Base-by-base conservation (phyloP, 2,888 invertebrate species). In the Shargacucullia verbasci region DNA sequence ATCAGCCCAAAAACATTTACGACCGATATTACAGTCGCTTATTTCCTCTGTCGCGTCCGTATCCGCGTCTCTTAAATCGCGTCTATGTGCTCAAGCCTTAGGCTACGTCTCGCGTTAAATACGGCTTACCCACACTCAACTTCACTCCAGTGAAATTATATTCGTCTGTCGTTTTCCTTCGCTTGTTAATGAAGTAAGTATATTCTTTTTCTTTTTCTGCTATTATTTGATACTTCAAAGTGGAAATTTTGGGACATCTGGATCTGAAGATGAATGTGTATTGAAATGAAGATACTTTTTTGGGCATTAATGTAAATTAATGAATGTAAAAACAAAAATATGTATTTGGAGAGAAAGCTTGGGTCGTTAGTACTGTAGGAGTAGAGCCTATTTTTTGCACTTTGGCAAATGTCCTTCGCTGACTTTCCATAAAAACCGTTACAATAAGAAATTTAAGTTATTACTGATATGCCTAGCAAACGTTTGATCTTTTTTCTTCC, bases 81-180 rank as follows among this genome's bases (percentile, higher is more conserved):
- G 10, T 15, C 7, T 20, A 5, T 35, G 14, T 48, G 38, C 10
- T 12, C 33, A 3, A 9, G 13, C 40, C 66, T 59, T 52, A 59
- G 50, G 46, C 53, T 63, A 37, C 47, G 46, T 66, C 67, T 66
- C 67, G 54, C 67, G 71, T 73, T 74, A 74, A 71, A 71, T 50
- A 67, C 71, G 68, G 58, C 76, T 75, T 75, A 75, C 72, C 75
- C 68, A 73, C 76, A 75, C 76, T 56, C 73, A 55, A 60, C 54
- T 71, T 63, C 68, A 64, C 72, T 68, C 46, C 67, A 59, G 44
- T 46, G 14, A 46, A 68, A 68, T 67, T 67, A 67, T 70, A 71
- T 68, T 68, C 49, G 59, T 54, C 66, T 39, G 71, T 50, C 71
- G 71, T 70, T 71, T 59, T 47, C 8, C 59, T 70, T 45, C 37